Percentiles rank a stretch among this genome's conserved stretches.
Evolutionary conservation across 2,888 invertebrate species (phyloP).

Genomic region (Drosophila lacicola): DNA sequence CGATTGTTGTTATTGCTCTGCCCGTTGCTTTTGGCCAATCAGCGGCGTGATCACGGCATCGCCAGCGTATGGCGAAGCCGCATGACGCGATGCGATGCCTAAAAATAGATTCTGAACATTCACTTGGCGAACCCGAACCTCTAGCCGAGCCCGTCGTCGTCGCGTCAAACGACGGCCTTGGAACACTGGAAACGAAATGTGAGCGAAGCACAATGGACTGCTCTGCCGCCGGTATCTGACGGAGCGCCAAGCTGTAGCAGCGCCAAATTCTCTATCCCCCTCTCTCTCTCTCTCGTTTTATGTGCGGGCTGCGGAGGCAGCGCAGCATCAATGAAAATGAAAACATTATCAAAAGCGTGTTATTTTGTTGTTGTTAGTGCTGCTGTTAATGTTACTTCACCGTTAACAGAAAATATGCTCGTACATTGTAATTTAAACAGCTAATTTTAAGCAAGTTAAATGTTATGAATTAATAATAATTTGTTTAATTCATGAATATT

Average conservation of each 20-base stretch:
- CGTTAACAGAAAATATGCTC: background rate
- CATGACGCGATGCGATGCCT: slow-evolving; percentile 59
- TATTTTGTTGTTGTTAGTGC: slow-evolving; percentile 1
- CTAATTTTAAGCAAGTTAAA: too few species aligned
- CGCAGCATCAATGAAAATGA: slow-evolving; percentile 53
- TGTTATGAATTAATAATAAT: background rate
- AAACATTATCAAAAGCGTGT: slow-evolving; percentile 17
- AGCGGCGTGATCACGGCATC: slow-evolving; percentile 58
- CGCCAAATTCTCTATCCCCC: slow-evolving; percentile 24
- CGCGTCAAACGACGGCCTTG: slow-evolving; percentile 54
- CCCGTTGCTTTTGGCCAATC: slow-evolving; percentile 53
- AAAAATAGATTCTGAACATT: slow-evolving; percentile 69
- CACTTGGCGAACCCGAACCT: slow-evolving; percentile 58
- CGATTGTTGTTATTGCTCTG: slow-evolving; percentile 43
- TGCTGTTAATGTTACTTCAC: slow-evolving; percentile 2
- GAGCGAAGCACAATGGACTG: slow-evolving; percentile 29
- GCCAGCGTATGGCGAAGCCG: slow-evolving; percentile 45
- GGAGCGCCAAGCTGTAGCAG: slow-evolving; percentile 26
- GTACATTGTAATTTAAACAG: too few species aligned
- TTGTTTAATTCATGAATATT: background rate
- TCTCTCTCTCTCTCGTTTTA: background rate
- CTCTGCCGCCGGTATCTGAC: slow-evolving; percentile 49
- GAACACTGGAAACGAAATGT: slow-evolving; percentile 55
- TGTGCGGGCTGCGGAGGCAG: slow-evolving; percentile 25
- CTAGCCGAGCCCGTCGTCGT: slow-evolving; percentile 38